phyloP scores from a whole-genome alignment of 2,888 invertebrate genomes.

The Pristionchus maxplancki region DNA sequence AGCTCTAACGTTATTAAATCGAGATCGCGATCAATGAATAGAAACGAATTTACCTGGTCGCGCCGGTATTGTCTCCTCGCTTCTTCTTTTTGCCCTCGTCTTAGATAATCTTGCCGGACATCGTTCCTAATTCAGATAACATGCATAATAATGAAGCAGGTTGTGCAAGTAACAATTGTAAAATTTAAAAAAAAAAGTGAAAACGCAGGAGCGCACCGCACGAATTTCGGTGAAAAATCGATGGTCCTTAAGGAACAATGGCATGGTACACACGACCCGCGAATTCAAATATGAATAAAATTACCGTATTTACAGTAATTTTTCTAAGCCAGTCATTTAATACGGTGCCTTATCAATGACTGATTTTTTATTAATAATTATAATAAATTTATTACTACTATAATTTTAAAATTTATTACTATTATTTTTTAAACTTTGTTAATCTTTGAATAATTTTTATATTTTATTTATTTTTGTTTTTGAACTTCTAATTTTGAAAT shows the following conservation, averaged over 20 bases:
- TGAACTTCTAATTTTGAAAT: too few species aligned
- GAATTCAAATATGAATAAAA: not conserved
- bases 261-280: not conserved
- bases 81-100: too few species aligned
- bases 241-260: not conserved
- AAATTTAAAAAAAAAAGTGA: not conserved
- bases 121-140: too few species aligned
- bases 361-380: not conserved
- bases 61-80: too few species aligned
- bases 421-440: not conserved
- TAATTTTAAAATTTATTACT: not conserved
- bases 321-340: not conserved
- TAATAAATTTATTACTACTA: not conserved
- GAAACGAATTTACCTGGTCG: too few species aligned
- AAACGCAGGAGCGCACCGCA: not conserved
- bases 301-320: not conserved
- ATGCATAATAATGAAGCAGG: too few species aligned
- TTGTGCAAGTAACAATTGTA: not conserved
- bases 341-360: not conserved
- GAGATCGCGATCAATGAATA: too few species aligned
- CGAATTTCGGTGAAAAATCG: not conserved
- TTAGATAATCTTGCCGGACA: too few species aligned
- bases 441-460: too few species aligned
- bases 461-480: too few species aligned
- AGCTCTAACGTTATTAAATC: too few species aligned